A percentile compares a stretch with the other conserved stretches of the same genome.
Conservation (phyloP, 2,797 vertebrate species). For the Pseudochirops cupreus region DNA sequence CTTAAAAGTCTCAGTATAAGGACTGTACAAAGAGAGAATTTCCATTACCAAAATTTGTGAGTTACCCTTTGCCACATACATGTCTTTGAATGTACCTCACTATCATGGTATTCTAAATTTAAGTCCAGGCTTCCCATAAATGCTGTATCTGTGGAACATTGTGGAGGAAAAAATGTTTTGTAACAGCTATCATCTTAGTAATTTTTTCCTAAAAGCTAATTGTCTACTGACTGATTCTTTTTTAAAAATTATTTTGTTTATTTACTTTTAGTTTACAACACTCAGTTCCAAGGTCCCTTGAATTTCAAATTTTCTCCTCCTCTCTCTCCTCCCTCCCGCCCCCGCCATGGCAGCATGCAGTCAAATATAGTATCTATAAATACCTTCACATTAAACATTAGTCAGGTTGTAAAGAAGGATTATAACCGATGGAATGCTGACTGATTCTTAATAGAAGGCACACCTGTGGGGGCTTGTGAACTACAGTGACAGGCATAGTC, state of each 20-base stretch:
- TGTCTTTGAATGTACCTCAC: neutral
- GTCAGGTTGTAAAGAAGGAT: no score
- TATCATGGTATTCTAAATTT: neutral
- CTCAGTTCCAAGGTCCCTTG: no score
- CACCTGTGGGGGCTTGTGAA: neutral
- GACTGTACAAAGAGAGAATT: neutral
- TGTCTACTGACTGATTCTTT: neutral
- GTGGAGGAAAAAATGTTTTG: neutral
- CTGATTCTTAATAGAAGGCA: neutral
- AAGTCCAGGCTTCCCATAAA: neutral
- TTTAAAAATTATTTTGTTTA: no score
- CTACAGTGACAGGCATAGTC: neutral
- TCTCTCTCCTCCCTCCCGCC: no score
- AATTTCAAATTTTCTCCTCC: no score
- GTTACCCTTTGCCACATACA: neutral
- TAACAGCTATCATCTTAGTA: neutral
- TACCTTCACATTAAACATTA: no score
- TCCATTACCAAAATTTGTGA: neutral
- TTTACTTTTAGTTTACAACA: no score
- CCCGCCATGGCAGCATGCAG: no score
- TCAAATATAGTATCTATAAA: no score
- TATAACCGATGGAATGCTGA: neutral
- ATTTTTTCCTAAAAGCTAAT: neutral
- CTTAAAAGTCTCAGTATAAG: neutral
- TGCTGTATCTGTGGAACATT: neutral